Percentiles rank a stretch among this genome's conserved stretches.
Evolutionary conservation across 2,113 vertebrate species (phyloP).

Genomic region (Paralichthys olivaceus): DNA sequence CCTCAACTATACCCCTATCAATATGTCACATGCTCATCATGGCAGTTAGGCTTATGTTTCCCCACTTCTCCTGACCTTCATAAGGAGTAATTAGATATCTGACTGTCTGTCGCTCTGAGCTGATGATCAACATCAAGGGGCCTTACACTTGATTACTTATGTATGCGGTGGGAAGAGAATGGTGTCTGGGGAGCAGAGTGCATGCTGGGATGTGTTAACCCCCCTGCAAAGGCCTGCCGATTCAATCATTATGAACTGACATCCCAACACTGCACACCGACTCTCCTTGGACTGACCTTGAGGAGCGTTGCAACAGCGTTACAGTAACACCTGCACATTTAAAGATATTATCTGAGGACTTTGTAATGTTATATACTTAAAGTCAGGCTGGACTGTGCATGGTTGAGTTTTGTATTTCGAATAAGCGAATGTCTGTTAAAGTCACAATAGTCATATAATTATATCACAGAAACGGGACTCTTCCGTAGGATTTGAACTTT

Average conservation of each 20-base stretch:
- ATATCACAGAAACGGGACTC: neutral
- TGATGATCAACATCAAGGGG: conserved; percentile 62
- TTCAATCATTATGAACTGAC: conserved; percentile 64
- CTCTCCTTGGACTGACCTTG: conserved; percentile 66
- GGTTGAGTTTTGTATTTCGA: neutral
- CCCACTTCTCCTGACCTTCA: conserved; percentile 56
- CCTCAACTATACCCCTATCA: conserved; percentile 31
- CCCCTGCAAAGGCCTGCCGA: conserved; percentile 66
- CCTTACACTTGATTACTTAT: conserved; percentile 72
- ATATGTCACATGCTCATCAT: conserved; percentile 40
- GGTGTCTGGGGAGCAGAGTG: conserved; percentile 62
- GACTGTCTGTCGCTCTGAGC: conserved; percentile 43
- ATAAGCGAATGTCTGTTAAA: neutral
- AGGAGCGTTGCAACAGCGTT: conserved; percentile 10
- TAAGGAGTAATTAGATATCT: conserved; percentile 57
- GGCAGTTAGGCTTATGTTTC: conserved; percentile 40
- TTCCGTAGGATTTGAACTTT: neutral
- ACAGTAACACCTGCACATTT: conserved; percentile 7
- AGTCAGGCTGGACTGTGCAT: conserved; percentile 3
- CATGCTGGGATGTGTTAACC: conserved; percentile 72
- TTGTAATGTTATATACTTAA: conserved; percentile 22
- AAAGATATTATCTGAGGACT: conserved; percentile 25
- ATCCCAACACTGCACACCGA: neutral
- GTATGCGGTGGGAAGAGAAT: conserved; percentile 64
- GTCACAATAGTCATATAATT: neutral